A percentile compares a stretch with the other conserved stretches of the same genome.
Conservation (phyloP, 2,113 vertebrate genomes). For the Rhipidura dahli region DNA sequence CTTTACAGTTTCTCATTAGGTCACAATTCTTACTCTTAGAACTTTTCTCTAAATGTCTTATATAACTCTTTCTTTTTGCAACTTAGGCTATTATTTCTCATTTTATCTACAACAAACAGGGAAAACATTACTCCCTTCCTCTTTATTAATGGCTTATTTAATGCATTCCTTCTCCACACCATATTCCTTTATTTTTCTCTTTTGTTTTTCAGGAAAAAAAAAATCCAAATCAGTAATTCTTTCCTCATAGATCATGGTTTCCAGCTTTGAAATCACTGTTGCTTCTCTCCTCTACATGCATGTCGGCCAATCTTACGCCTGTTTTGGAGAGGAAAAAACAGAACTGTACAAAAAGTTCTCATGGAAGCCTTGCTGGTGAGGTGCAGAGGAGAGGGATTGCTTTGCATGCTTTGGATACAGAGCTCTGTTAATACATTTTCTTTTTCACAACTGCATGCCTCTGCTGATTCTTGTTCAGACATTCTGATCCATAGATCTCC, state of each 20-base stretch:
- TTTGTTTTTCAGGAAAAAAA: neutral
- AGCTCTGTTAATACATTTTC: neutral
- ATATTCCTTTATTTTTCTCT: neutral
- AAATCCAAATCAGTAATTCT: neutral
- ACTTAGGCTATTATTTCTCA: neutral
- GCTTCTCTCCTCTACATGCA: fast-evolving
- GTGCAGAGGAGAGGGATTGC: neutral
- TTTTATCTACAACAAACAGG: neutral
- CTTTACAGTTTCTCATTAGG: too few relatives aligned
- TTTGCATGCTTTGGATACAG: fast-evolving
- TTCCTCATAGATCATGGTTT: neutral
- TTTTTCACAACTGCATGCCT: neutral
- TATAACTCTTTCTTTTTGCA: neutral
- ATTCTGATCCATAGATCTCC: neutral
- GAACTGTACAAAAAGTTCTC: neutral
- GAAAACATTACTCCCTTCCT: neutral
- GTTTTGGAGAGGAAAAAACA: neutral
- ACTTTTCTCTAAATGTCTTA: neutral
- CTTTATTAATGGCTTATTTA: neutral
- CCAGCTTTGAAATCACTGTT: neutral
- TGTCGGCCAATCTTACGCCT: neutral
- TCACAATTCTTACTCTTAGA: neutral
- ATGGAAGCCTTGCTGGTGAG: neutral
- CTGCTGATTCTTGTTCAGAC: neutral
- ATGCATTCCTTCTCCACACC: neutral